phyloP scores from a whole-genome alignment of 2,888 invertebrate species.

The Euplagia quadripunctaria region DNA sequence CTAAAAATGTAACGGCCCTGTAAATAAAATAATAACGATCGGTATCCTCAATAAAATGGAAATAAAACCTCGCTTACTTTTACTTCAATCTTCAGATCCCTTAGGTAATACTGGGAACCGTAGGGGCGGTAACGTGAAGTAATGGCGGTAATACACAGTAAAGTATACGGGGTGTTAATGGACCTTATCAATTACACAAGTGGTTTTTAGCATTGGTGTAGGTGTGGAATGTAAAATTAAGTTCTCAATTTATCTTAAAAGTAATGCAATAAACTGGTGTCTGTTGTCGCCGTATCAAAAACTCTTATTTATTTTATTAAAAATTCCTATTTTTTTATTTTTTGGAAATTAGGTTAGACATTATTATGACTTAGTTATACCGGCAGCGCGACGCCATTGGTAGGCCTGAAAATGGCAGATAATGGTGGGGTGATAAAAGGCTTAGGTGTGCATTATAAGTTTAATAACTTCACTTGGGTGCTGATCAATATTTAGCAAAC shows the following conservation, averaged over 20 bases:
- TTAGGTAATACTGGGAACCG: slow-evolving; percentile 26
- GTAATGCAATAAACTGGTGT: neutral
- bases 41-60: slow-evolving; percentile 37
- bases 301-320: too few relatives aligned
- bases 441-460: too few relatives aligned
- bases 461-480: too few relatives aligned
- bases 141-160: slow-evolving; percentile 25
- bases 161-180: slow-evolving; percentile 35
- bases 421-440: too few relatives aligned
- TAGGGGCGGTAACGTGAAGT: slow-evolving; percentile 35
- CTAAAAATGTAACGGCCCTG: slow-evolving; percentile 42
- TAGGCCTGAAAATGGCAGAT: too few relatives aligned
- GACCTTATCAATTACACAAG: slow-evolving; percentile 34
- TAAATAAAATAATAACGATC: slow-evolving; percentile 39
- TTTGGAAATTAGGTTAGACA: too few relatives aligned
- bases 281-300: too few relatives aligned
- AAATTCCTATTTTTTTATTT: too few relatives aligned
- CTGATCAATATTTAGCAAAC: too few relatives aligned
- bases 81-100: slow-evolving; percentile 34
- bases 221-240: neutral
- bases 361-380: too few relatives aligned
- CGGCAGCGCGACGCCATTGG: too few relatives aligned
- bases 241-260: neutral
- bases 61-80: slow-evolving; percentile 45
- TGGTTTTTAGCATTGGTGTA: slow-evolving; percentile 20